These are phyloP conservation scores for Fundulus diaphanus DNA, from an alignment of 2,797 vertebrate species.

Conservation along the genomic window DNA sequence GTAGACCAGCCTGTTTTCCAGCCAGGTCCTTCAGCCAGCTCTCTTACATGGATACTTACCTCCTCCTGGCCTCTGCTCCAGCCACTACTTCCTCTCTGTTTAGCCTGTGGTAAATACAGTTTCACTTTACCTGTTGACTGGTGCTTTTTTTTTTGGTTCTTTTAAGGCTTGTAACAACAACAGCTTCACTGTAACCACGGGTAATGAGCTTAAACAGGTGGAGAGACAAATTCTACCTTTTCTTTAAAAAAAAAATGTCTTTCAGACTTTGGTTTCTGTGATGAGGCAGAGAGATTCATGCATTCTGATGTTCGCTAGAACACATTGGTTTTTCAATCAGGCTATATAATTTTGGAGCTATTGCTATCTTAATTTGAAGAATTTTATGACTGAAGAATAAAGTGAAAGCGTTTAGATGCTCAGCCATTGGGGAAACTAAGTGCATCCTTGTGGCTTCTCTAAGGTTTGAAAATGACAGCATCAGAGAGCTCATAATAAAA, in stretches of 20 bases:
- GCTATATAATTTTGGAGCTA: background rate
- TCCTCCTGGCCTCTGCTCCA: background rate
- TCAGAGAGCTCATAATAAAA: no score
- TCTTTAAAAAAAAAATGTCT: background rate
- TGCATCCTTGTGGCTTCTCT: no score
- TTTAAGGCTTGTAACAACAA: background rate
- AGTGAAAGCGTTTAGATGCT: no score
- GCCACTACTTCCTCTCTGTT: slow-evolving; percentile 6
- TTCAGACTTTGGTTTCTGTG: background rate
- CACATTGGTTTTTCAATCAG: background rate
- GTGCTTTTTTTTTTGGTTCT: background rate
- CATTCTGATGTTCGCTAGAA: background rate
- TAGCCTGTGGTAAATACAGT: slow-evolving; percentile 5
- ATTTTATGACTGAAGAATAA: no score
- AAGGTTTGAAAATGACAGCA: no score
- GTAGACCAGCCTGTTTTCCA: slow-evolving; percentile 7
- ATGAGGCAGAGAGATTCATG: background rate
- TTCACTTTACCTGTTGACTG: slow-evolving; percentile 5
- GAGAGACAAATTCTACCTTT: background rate
- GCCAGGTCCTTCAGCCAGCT: slow-evolving; percentile 2
- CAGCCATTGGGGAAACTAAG: no score
- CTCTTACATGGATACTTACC: slow-evolving; percentile 12
- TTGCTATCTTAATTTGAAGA: background rate
- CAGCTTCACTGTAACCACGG: background rate
- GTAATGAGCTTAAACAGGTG: background rate